Conservation (phyloP, 2,113 vertebrate species). For the Polypterus bichir region DNA sequence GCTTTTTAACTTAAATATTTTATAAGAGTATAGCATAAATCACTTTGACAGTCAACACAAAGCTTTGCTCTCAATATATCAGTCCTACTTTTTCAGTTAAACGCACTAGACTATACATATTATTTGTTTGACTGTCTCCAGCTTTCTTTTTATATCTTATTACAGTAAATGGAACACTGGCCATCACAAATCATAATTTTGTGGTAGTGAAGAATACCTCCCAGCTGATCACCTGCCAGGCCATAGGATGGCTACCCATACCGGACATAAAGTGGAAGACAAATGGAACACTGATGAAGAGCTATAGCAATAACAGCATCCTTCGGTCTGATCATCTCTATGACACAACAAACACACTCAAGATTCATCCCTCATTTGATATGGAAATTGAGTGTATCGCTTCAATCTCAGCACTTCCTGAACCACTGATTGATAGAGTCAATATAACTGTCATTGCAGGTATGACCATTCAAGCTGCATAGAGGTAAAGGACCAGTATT, state of each 20-base stretch:
- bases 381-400: conserved; percentile 60
- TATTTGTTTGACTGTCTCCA: no score
- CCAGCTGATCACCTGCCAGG: conserved; percentile 54
- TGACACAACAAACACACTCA: conserved; percentile 47
- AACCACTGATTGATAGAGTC: conserved; percentile 38
- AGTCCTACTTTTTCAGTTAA: no score
- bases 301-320: conserved; percentile 40
- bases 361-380: conserved; percentile 39
- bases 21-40: no score
- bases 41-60: no score
- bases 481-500: neutral
- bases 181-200: conserved; percentile 37
- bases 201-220: conserved; percentile 41
- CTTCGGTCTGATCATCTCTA: conserved; percentile 31
- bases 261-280: conserved; percentile 60
- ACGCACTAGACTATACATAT: no score
- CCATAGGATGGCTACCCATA: conserved; percentile 56
- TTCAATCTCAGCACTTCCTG: conserved; percentile 42
- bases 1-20: no score
- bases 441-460: conserved; percentile 48
- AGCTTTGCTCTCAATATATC: no score
- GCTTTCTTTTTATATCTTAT: neutral
- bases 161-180: conserved; percentile 61
- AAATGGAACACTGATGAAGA: conserved; percentile 33
- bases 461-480: conserved; percentile 23